These are phyloP conservation scores for Spatulosminthurus flaviceps DNA, from an alignment of 2,888 invertebrate species.

Conservation along the genomic window DNA sequence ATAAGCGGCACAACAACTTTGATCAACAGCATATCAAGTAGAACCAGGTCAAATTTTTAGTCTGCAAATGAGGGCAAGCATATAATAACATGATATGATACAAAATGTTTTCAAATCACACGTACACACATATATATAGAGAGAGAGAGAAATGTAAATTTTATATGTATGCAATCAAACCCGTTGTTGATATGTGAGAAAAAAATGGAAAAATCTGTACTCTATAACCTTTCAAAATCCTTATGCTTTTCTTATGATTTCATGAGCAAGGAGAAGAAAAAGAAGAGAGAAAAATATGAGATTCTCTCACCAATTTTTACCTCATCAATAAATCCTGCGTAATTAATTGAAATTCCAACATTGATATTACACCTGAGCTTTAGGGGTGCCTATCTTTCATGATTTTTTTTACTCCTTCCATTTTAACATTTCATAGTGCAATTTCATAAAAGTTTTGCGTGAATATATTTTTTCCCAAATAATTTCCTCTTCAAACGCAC, in stretches of 20 bases:
- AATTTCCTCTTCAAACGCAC: too few relatives aligned
- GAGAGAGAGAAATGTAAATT: neutral
- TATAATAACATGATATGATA: neutral
- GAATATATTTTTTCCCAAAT: too few relatives aligned
- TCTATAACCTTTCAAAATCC: too few relatives aligned
- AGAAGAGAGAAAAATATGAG: too few relatives aligned
- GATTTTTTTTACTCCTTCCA: too few relatives aligned
- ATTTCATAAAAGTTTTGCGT: too few relatives aligned
- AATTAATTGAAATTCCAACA: slow-evolving; percentile 7
- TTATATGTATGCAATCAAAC: slow-evolving; percentile 18
- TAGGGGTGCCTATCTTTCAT: neutral
- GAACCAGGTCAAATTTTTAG: slow-evolving; percentile 36
- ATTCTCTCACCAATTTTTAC: too few relatives aligned
- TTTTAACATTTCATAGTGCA: too few relatives aligned
- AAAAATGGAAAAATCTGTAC: too few relatives aligned
- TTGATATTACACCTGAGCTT: neutral
- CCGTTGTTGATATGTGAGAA: neutral
- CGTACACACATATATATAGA: too few relatives aligned
- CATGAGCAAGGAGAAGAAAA: too few relatives aligned
- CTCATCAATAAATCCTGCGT: neutral
- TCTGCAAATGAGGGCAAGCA: slow-evolving; percentile 26
- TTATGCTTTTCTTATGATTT: too few relatives aligned
- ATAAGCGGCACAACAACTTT: slow-evolving; percentile 27
- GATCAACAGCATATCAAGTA: slow-evolving; percentile 31
- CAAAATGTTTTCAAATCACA: neutral